Percentiles rank a stretch among this genome's conserved stretches.
These are phyloP conservation scores for Antheraea yamamai DNA, from an alignment of 2,888 invertebrate species.

Conservation along the genomic window DNA sequence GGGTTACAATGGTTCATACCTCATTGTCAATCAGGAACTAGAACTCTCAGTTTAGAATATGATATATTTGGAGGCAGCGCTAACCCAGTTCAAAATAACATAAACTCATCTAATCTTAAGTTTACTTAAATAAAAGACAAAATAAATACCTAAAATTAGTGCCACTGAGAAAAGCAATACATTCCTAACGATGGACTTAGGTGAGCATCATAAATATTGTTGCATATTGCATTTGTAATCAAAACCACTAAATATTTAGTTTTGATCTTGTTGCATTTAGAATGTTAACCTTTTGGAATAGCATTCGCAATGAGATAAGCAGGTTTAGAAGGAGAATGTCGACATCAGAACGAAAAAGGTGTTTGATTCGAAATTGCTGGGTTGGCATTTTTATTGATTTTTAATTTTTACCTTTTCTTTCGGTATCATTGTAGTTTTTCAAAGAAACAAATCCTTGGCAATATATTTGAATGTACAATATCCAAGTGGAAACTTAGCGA, in stretches of 20 bases:
- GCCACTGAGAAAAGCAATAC: not conserved
- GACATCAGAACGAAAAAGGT: not conserved
- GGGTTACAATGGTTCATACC: too few relatives aligned
- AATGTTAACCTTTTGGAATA: not conserved
- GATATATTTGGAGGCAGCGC: too few relatives aligned
- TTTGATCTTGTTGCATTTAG: slow-evolving; percentile 1
- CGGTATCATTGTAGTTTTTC: not conserved
- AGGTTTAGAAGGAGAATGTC: slow-evolving; percentile 3
- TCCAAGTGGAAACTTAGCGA: too few relatives aligned
- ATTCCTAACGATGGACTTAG: not conserved
- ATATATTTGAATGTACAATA: too few relatives aligned
- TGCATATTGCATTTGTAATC: not conserved
- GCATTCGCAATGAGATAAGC: not conserved
- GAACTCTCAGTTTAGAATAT: not conserved
- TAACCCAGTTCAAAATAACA: too few relatives aligned
- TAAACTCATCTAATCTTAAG: too few relatives aligned
- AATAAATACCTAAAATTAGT: too few relatives aligned
- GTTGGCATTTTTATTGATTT: not conserved
- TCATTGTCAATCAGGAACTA: too few relatives aligned
- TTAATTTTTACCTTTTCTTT: not conserved
- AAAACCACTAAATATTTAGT: not conserved
- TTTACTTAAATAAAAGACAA: too few relatives aligned
- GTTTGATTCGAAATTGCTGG: not conserved
- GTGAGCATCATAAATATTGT: not conserved
- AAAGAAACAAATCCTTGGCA: too few relatives aligned